Base-by-base conservation (phyloP, 2,888 invertebrate genomes). In the Eupeodes luniger region DNA sequence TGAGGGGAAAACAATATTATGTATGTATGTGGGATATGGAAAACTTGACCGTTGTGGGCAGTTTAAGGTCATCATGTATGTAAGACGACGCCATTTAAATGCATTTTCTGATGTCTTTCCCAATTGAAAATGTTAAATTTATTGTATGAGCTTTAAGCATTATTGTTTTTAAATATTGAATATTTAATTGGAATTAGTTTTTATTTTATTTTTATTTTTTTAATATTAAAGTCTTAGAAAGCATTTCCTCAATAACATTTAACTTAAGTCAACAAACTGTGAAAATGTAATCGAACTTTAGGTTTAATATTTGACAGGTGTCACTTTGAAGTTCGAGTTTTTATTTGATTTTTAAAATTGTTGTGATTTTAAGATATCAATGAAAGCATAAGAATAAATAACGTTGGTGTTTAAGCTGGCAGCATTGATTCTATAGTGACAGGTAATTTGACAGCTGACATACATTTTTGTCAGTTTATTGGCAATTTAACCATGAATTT, bases 41-140 rank as follows among this genome's bases (percentile, higher is more conserved):
- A 80, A 59, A 49, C 70, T 72, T 72, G 72, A 72, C 72, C 59
- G 72, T 55, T 70, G 85, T 85, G 81, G 85, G 85, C 74, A 78
- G 69, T 75, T 84, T 62, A 80, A 84, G 84, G 80, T 84, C 75
- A 70, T 44, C 27, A 3, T 40, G 53, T 11, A 27, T 53, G 61
- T 34, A 44, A 40, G 40, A 40, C 14, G 49, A 49, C 5, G 36
- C 55, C 47, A 47, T 27, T 70, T 36, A 36, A 49, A 59, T 49
- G 34, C 16, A 2, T 78, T 57, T 78, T 49, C 16, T 67, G 10
- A 51, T 59, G 47, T 55, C 55, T 51, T 44, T 72, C 64, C 12
- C 19, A 14, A 44, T 16, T 34, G 51, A 69, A 67, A 69, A 53
- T 47, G 57, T 9, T n/a, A 0, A 72, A 47, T 2, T 70, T 72